Base-by-base conservation (phyloP, 2,113 vertebrate species). In the Oreochromis aureus region DNA sequence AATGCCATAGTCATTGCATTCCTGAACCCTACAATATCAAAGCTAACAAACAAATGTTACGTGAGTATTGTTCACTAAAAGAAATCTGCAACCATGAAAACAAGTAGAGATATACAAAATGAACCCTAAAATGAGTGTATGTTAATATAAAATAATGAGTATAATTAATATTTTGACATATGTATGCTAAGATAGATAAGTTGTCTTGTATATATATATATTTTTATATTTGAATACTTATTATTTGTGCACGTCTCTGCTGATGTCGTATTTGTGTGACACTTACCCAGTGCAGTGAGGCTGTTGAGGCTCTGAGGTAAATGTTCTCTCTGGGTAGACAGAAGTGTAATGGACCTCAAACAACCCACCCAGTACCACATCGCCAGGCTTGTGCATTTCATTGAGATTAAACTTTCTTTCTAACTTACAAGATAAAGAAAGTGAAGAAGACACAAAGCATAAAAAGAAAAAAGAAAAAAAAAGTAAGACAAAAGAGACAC, bases 1-100 rank as follows among this genome's bases (percentile, higher is more conserved):
- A 95, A 96, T 44, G 84, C 92, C 94, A 96, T 94, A 6, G 93
- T 93, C 89, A 91, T 93, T 44, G 93, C 95, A 44, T 92, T 84
- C 71, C 94, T 92, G 78, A 96, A 95, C 6, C 89, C 91, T 86
- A 59, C 36, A 80, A 48, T 53, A 48, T 94, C 90, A 87, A 94
- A 93, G 6, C 93, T 94, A 84, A 27, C 5, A 92, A 13, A 89
- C n/a, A 71, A 58, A 82, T 12, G 2, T 39, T 6, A 80, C 1
- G 0, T 39, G 34, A 69, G 63, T 1, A 41, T 89, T 56, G 86
- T 59, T 3, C n/a, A 73, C 10, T 41, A 34, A 76, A 73, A 53
- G 7, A 39, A 8, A 80, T 55, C 5, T 24, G n/a, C 30, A 13
- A 41, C 10, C 39, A 16, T 76, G 22, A 76, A 76, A 76, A 9